Percentiles rank a stretch among this genome's conserved stretches.
phyloP scores from a whole-genome alignment of 2,888 invertebrate genomes.

The Altica lythri region DNA sequence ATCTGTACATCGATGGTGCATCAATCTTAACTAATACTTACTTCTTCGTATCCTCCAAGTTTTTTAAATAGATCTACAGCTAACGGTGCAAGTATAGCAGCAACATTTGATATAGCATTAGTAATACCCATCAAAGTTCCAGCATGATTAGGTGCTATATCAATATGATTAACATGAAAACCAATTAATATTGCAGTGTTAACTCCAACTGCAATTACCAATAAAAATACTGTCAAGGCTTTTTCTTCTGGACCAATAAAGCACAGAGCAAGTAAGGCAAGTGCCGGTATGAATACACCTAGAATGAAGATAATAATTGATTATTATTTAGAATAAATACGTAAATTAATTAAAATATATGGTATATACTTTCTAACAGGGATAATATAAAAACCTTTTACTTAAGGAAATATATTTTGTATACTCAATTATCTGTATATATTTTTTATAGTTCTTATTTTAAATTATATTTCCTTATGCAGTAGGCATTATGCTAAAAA shows the following conservation, averaged over 20 bases:
- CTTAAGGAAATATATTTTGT: no score
- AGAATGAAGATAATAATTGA: slow-evolving; percentile 48
- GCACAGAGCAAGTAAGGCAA: slow-evolving; percentile 67
- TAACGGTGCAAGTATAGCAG: slow-evolving; percentile 79
- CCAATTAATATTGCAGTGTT: slow-evolving; percentile 78
- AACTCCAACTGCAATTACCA: slow-evolving; percentile 74
- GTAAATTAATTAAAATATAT: not conserved
- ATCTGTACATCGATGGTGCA: no score
- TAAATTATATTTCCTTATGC: no score
- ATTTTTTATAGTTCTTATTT: no score
- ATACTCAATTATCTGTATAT: no score
- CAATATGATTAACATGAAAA: slow-evolving; percentile 80
- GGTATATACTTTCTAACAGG: no score
- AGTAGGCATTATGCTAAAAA: no score
- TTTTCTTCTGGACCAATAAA: slow-evolving; percentile 57
- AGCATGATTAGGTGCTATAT: slow-evolving; percentile 82
- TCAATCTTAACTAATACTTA: no score
- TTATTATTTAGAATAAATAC: no score
- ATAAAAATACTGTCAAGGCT: slow-evolving; percentile 65
- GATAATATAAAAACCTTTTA: no score
- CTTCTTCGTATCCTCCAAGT: slow-evolving; percentile 60
- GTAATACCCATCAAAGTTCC: slow-evolving; percentile 85
- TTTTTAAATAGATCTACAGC: slow-evolving; percentile 61
- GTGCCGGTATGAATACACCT: slow-evolving; percentile 64
- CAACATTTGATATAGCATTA: slow-evolving; percentile 75